A percentile compares a stretch with the other conserved stretches of the same genome.
phyloP scores from a whole-genome alignment of 2,113 vertebrate genomes.

The Oreochromis niloticus region DNA sequence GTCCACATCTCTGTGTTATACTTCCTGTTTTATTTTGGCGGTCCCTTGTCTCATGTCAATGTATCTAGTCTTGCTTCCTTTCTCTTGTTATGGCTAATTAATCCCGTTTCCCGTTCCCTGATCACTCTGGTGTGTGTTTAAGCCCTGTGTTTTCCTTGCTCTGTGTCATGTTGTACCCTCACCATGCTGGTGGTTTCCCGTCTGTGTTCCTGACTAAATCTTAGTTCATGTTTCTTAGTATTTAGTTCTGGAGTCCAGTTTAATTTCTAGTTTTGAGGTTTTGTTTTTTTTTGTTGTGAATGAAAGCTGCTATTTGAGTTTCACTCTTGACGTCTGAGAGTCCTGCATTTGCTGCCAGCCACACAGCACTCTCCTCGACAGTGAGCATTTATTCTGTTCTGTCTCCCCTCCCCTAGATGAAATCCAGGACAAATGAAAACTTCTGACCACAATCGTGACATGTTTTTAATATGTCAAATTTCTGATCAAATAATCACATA shows the following conservation, averaged over 20 bases:
- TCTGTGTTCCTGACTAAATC: neutral
- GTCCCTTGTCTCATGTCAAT: neutral
- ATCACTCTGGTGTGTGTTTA: neutral
- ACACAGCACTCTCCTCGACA: neutral
- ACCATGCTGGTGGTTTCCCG: neutral
- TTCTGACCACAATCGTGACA: neutral
- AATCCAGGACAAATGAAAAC: neutral
- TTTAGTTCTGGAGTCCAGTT: neutral
- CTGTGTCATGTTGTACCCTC: fast-evolving
- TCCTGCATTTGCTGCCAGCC: neutral
- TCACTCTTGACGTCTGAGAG: neutral
- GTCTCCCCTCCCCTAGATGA: neutral
- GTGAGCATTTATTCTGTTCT: neutral
- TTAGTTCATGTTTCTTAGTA: neutral
- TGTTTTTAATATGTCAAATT: neutral
- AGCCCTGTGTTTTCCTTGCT: neutral
- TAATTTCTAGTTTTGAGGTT: neutral
- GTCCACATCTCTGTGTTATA: neutral
- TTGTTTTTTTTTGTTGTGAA: fast-evolving
- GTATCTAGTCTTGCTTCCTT: neutral
- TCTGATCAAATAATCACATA: neutral
- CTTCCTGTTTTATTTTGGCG: neutral
- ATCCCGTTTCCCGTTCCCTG: neutral
- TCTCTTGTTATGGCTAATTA: neutral
- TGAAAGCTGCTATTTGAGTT: neutral